Evolutionary conservation across 1,140 invertebrate species (phyloP).

Genomic region (Brachionus rubens): DNA sequence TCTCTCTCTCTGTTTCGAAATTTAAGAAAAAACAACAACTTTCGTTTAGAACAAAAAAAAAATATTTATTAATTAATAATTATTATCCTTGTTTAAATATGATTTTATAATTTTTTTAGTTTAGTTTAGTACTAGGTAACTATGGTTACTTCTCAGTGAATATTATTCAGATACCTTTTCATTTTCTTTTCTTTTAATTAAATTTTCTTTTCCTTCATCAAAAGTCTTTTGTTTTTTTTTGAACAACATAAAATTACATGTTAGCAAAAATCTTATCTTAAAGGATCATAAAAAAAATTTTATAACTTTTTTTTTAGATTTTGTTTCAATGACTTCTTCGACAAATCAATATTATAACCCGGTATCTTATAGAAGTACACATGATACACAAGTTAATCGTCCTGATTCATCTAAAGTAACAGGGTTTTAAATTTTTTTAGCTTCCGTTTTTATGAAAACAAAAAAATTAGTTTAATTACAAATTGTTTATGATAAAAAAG

Average conservation of each 20-base stretch:
- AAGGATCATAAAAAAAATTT: no score
- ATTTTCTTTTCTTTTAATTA: conserved; percentile 9
- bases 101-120: no score
- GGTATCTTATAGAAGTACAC: no score
- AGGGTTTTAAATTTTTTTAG: neutral
- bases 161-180: neutral
- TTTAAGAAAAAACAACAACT: neutral
- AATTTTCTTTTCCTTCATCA: neutral
- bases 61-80: conserved; percentile 43
- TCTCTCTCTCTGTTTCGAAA: no score
- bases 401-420: conserved; percentile 45
- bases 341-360: no score
- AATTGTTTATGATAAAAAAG: no score
- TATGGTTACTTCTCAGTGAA: neutral
- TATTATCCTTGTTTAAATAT: conserved; percentile 37
- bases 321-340: no score
- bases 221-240: no score
- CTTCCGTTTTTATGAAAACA: neutral
- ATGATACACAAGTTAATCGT: neutral
- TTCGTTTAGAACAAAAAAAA: neutral
- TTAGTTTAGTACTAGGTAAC: neutral
- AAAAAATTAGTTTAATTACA: no score
- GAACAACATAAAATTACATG: no score
- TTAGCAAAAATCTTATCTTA: no score
- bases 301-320: no score